Evolutionary conservation across 2,797 vertebrate genomes (phyloP), one percentile per base, ranked within the genome.

Genomic region (Margarornis squamiger): DNA sequence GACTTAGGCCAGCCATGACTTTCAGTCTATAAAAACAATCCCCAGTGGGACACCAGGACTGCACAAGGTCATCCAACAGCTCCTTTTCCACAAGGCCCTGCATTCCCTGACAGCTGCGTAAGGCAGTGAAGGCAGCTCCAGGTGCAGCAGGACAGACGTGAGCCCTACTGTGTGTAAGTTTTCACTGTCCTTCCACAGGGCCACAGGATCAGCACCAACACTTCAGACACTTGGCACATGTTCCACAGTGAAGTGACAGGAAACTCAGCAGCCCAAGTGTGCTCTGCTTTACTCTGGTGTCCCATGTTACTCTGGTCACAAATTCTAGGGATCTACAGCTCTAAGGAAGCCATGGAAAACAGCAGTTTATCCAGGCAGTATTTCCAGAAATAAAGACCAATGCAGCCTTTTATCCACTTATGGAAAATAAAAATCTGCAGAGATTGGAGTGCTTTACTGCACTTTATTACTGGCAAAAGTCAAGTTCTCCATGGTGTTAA

Each of bases 261-360:
- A 62, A 57, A 48, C 14, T 54, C 14, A 29, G 7, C 8, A 3
- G 30, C 2, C 0, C 6, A 7, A 12, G 32, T 0, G 52, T 36
- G n/a, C 45, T 73, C 49, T 34, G 48, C 41, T 71, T 61, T 22
- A 32, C 82, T 85, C 63, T 81, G 62, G 24, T 45, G 34, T 30
- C 58, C 85, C 36, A n/a, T 0, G 0, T 23, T 23, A 29, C 34
- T 65, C 7, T 4, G 16, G 36, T 8, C 58, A 45, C 9, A 18
- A 36, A 22, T 20, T 61, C 70, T 39, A 71, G 36, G 27, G 14
- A 30, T 23, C 76, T 51, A 73, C 51, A 72, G 41, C 51, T 41
- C 83, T 39, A 55, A 58, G 26, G n/a, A 75, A 83, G 62, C 73
- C 58, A 27, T 4, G 24, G 51, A 72, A 71, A 45, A 8, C n/a